Evolutionary conservation across 1,140 invertebrate species (phyloP), one percentile per base, ranked within the genome.

Genomic region (Drosophila sproati): DNA sequence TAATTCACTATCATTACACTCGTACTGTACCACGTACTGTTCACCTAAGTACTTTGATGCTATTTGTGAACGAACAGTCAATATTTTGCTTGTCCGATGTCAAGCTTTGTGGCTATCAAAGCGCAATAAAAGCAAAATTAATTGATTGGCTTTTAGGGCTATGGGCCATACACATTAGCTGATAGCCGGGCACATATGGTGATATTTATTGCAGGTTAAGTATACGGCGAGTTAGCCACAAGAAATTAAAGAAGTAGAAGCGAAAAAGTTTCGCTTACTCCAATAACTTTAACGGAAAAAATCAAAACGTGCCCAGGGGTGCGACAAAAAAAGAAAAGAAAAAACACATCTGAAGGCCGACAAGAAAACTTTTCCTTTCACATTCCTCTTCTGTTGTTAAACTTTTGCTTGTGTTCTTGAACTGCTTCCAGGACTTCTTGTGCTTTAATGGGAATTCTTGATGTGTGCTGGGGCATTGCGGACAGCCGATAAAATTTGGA

Each of bases 61-160:
- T 35, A 43, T 45, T 12, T 55, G 3, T 31, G 50, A 67, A 47
- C 66, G 51, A 37, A 43, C 32, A 59, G 37, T 47, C 39, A 61
- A 63, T 57, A 52, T 61, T 52, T 35, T 57, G 29, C 54, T 56
- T 45, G 10, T 55, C 10, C 20, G 5, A 52, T 28, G 28, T 6
- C 20, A 37, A 59, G 63, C 20, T 64, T 51, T 39, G n/a, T 8
- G 7, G 39, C 50, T 39, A 62, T 57, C 67, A 70, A 54, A 63
- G 54, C 34, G 41, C 31, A 32, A 51, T 35, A 78, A 56, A 74
- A 67, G 43, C 51, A 20, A 54, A 77, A 67, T 34, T 81, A 89
- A 89, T 89, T 89, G 85, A 81, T 81, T 57, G 68, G 37, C 48
- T 80, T 73, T 90, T 91, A 90, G 60, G 52, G 56, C 60, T 60